A percentile compares a stretch with the other conserved stretches of the same genome.
phyloP scores from a whole-genome alignment of 2,797 vertebrate species.

The Momotus momota region DNA sequence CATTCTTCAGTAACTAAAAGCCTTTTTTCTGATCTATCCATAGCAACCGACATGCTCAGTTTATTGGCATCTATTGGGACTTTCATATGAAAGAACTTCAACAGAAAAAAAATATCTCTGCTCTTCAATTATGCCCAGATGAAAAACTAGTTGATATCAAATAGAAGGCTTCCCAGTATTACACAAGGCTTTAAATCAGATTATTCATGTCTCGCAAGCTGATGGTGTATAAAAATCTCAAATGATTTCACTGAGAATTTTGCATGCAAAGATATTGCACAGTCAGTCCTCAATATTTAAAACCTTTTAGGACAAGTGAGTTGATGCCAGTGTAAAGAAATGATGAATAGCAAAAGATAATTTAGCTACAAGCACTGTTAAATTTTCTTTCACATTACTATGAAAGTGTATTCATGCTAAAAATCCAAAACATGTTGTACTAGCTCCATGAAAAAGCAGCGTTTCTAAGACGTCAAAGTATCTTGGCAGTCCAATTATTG shows the following conservation, averaged over 20 bases:
- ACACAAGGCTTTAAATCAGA: neutral
- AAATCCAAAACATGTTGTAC: neutral
- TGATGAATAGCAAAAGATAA: slow-evolving; percentile 5
- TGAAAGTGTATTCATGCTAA: neutral
- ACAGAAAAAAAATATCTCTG: neutral
- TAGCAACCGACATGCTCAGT: neutral
- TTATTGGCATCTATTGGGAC: neutral
- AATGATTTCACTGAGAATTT: neutral
- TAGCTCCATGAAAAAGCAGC: neutral
- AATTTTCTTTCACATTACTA: neutral
- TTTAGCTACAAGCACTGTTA: neutral
- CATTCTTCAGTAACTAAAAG: neutral
- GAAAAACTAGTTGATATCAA: slow-evolving; percentile 6
- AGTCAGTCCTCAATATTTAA: neutral
- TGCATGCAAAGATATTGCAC: neutral
- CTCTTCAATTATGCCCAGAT: neutral
- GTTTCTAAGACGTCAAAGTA: neutral
- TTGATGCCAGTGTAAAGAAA: neutral
- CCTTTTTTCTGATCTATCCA: neutral
- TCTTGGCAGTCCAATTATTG: neutral
- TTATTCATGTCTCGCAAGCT: neutral
- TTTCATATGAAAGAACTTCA: neutral
- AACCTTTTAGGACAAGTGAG: neutral
- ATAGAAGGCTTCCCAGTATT: neutral
- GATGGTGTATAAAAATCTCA: neutral